phyloP scores from a whole-genome alignment of 2,113 vertebrate species.

The Pavo muticus region DNA sequence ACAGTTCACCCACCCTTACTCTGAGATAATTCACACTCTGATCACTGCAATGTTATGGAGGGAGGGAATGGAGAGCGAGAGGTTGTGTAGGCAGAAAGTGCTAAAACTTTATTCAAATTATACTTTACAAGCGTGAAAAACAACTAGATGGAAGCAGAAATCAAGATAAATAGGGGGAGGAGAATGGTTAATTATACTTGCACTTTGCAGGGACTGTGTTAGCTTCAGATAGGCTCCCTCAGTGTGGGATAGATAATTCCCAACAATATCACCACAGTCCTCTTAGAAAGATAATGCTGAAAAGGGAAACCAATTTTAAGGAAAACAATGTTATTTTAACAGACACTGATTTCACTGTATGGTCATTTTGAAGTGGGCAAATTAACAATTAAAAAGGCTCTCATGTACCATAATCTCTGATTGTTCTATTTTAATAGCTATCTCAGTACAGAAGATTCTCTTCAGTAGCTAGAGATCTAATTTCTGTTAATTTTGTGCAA shows the following conservation, averaged over 20 bases:
- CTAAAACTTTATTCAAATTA: conserved; percentile 52
- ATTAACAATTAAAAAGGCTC: conserved; percentile 77
- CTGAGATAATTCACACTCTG: background rate
- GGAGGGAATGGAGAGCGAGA: background rate
- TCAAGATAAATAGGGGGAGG: conserved; percentile 62
- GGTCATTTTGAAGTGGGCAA: conserved; percentile 73
- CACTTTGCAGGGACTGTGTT: conserved; percentile 59
- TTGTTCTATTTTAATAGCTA: conserved; percentile 75
- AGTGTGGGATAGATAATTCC: conserved; percentile 53
- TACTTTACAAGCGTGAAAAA: conserved; percentile 25
- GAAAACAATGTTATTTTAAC: conserved; percentile 54
- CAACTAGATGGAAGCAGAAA: conserved; percentile 68
- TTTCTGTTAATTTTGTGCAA: conserved; percentile 79
- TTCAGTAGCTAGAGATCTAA: conserved; percentile 75
- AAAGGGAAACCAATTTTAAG: conserved; percentile 58
- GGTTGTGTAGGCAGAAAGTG: conserved; percentile 43
- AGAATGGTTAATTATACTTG: conserved; percentile 60
- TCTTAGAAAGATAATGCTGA: conserved; percentile 42
- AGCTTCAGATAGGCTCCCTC: conserved; percentile 53
- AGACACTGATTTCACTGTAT: conserved; percentile 43
- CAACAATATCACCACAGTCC: conserved; percentile 33
- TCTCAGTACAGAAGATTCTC: conserved; percentile 69
- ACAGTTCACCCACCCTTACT: conserved; percentile 18
- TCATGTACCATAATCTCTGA: conserved; percentile 69
- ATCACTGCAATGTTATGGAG: background rate